These are phyloP conservation scores for Sebastes cheni DNA, from an alignment of 2,797 vertebrate species.

Conservation along the genomic window DNA sequence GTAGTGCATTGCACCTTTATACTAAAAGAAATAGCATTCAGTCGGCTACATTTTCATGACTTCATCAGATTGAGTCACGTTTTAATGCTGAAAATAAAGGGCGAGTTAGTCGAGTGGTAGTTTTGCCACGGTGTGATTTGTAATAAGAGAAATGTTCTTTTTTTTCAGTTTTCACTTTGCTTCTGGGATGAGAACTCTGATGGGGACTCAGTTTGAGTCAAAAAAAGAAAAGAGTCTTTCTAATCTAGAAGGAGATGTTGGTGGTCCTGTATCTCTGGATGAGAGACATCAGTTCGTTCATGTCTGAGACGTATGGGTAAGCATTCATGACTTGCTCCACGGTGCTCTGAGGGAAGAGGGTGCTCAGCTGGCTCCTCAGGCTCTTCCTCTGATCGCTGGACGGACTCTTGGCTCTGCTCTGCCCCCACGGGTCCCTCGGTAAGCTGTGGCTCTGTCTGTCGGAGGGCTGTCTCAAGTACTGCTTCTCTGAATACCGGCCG, in stretches of 20 bases:
- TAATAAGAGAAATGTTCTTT: background rate
- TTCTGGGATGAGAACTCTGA: constrained; percentile 11
- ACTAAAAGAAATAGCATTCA: constrained; percentile 30
- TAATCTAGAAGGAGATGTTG: constrained; percentile 35
- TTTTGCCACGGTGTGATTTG: background rate
- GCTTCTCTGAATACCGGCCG: background rate
- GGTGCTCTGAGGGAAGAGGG: constrained; percentile 69
- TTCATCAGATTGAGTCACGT: constrained; percentile 4
- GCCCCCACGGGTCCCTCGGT: constrained; percentile 44
- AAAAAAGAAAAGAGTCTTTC: background rate
- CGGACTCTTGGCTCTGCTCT: background rate
- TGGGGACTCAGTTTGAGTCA: background rate
- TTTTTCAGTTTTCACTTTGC: constrained; percentile 11
- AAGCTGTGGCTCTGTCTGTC: constrained; percentile 36
- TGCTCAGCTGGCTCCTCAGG: constrained; percentile 66
- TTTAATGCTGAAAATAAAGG: constrained; percentile 57
- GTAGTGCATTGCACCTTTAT: constrained; percentile 74
- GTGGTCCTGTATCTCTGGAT: constrained; percentile 68
- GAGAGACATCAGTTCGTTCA: constrained; percentile 64
- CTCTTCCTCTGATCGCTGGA: constrained; percentile 46
- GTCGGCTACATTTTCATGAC: constrained; percentile 24
- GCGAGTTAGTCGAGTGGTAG: background rate
- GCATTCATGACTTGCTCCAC: constrained; percentile 72
- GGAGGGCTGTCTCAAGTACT: background rate
- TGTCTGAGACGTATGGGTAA: constrained; percentile 69